Conservation (phyloP, 1,140 invertebrate genomes). For the Drosophila grimshawi region DNA sequence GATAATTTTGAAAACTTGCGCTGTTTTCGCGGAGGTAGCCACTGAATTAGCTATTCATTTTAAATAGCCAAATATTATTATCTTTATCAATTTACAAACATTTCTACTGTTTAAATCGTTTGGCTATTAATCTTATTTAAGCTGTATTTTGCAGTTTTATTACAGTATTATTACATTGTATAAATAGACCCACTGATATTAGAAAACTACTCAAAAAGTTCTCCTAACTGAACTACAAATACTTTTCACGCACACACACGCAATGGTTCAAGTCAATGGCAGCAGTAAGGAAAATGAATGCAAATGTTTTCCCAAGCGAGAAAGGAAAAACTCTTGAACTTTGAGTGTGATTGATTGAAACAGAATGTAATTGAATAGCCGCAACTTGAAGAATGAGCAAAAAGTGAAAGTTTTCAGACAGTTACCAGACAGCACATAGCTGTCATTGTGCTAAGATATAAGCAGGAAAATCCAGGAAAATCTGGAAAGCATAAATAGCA, state of each 20-base stretch:
- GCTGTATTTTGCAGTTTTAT: too few relatives aligned
- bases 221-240: conserved; percentile 23
- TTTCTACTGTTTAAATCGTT: too few relatives aligned
- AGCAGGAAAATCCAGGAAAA: conserved; percentile 35
- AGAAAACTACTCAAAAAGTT: conserved; percentile 10
- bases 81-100: too few relatives aligned
- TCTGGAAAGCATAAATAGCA: conserved; percentile 53
- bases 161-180: not conserved
- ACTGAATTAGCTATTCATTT: too few relatives aligned
- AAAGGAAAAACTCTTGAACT: conserved; percentile 57
- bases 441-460: conserved; percentile 31
- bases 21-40: too few relatives aligned
- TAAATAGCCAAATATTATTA: too few relatives aligned
- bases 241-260: not conserved
- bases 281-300: conserved; percentile 36
- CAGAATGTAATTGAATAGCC: conserved; percentile 72
- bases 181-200: not conserved
- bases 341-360: conserved; percentile 76
- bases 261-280: not conserved
- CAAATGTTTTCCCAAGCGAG: conserved; percentile 40
- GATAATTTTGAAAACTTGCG: not conserved
- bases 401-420: conserved; percentile 77
- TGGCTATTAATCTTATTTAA: too few relatives aligned
- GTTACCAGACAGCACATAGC: conserved; percentile 48
- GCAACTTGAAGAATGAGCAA: conserved; percentile 28